Percentiles rank a stretch among this genome's conserved stretches.
Conservation (phyloP, 1,140 invertebrate genomes). For the Solen grandis region DNA sequence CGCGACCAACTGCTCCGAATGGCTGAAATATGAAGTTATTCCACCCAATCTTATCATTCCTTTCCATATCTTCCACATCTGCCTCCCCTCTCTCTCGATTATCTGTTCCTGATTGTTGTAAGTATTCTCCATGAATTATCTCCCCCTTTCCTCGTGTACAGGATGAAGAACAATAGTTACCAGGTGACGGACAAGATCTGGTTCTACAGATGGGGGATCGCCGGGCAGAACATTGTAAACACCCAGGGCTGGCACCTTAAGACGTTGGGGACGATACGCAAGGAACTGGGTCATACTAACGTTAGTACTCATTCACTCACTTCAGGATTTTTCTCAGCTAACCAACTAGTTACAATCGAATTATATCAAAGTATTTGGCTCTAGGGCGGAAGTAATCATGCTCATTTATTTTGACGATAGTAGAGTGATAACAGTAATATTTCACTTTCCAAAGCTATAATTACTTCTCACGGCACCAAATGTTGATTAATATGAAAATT, state of each 20-base stretch:
- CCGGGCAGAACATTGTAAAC: neutral
- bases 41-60: neutral
- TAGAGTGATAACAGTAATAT: too few relatives aligned
- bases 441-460: too few relatives aligned
- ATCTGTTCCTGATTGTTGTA: neutral
- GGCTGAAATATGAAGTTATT: neutral
- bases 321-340: too few relatives aligned
- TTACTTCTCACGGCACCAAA: too few relatives aligned
- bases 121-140: too few relatives aligned
- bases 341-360: too few relatives aligned
- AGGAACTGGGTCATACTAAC: constrained; percentile 27
- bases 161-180: constrained; percentile 3
- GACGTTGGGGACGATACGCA: constrained; percentile 5
- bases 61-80: too few relatives aligned
- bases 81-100: neutral
- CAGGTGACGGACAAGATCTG: neutral
- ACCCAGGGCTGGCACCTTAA: neutral
- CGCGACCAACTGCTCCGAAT: neutral
- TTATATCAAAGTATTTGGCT: too few relatives aligned
- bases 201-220: constrained; percentile 25
- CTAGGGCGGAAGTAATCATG: too few relatives aligned
- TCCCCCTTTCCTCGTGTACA: neutral
- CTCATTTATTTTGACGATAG: too few relatives aligned
- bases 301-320: too few relatives aligned
- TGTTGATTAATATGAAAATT: too few relatives aligned